A percentile compares a stretch with the other conserved stretches of the same genome.
Conservation (phyloP, 1,140 invertebrate species). For the silkworm (Bombyx mori) region DNA sequence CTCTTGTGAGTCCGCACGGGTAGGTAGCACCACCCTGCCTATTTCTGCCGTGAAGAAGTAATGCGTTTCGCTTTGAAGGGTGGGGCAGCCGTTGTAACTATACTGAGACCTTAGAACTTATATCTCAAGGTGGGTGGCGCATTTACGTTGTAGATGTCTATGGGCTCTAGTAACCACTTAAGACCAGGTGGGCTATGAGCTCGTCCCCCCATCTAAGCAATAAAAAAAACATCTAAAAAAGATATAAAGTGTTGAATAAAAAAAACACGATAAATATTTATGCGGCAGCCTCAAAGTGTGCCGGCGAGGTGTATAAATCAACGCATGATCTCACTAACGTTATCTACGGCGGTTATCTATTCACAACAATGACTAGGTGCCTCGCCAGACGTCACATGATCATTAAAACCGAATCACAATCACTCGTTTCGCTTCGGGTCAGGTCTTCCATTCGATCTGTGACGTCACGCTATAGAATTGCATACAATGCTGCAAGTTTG, state of each 20-base stretch:
- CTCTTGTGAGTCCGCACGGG: too few relatives aligned
- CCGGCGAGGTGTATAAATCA: slow-evolving; percentile 7
- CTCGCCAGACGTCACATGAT: slow-evolving; percentile 27
- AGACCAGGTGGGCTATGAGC: too few relatives aligned
- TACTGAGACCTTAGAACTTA: too few relatives aligned
- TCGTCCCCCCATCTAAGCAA: background rate
- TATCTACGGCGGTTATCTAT: slow-evolving; percentile 42
- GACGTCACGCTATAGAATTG: slow-evolving; percentile 23
- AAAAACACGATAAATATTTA: slow-evolving; percentile 1
- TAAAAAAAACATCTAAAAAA: background rate
- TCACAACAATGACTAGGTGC: slow-evolving; percentile 36
- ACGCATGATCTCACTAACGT: slow-evolving; percentile 47
- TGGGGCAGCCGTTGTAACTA: too few relatives aligned
- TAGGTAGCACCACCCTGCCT: too few relatives aligned
- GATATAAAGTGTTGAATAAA: background rate
- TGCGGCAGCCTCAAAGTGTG: background rate
- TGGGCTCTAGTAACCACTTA: too few relatives aligned
- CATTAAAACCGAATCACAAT: slow-evolving; percentile 45
- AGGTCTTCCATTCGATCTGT: slow-evolving; percentile 11
- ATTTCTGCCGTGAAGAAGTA: too few relatives aligned
- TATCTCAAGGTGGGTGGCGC: too few relatives aligned
- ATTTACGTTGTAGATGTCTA: too few relatives aligned
- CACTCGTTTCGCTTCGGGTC: slow-evolving; percentile 30
- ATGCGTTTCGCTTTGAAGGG: too few relatives aligned
- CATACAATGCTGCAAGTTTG: background rate